Evolutionary conservation across 37 sponge, comb jelly and placozoan genomes (phyloP).

Genomic region (Oopsacas minuta): DNA sequence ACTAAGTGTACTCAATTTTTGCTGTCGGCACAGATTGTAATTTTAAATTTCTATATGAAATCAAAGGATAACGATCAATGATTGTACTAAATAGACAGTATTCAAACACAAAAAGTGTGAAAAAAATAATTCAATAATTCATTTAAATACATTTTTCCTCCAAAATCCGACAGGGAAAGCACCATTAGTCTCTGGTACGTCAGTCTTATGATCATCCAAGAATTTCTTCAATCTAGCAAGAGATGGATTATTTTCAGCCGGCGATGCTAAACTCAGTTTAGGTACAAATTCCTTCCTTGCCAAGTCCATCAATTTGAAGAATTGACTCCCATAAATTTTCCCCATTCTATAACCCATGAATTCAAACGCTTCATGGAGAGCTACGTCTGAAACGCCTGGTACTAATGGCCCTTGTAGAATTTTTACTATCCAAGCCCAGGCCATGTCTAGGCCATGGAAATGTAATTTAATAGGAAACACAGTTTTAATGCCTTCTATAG

Average conservation of each 20-base stretch:
- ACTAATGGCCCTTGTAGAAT: neutral
- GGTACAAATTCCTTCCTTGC: neutral
- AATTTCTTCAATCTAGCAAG: neutral
- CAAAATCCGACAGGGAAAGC: neutral
- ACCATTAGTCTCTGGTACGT: neutral
- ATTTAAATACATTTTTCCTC: slow-evolving; percentile 6
- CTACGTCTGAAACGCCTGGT: neutral
- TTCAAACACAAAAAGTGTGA: neutral
- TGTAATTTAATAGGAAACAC: neutral
- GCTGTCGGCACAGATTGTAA: too few relatives aligned
- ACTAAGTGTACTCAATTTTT: too few relatives aligned
- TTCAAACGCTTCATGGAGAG: neutral
- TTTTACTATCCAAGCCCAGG: neutral
- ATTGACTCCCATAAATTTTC: neutral
- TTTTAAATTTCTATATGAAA: too few relatives aligned
- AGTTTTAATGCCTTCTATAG: neutral
- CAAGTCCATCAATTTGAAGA: neutral
- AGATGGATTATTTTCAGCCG: neutral
- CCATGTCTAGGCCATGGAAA: neutral
- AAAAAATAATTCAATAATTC: neutral
- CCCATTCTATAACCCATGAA: slow-evolving; percentile 7
- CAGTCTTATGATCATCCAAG: neutral
- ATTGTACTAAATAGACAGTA: too few relatives aligned
- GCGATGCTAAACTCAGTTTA: neutral
- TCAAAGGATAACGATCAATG: too few relatives aligned